These are phyloP conservation scores for Scophthalmus maximus DNA, from an alignment of 2,113 vertebrate species.

Conservation along the genomic window DNA sequence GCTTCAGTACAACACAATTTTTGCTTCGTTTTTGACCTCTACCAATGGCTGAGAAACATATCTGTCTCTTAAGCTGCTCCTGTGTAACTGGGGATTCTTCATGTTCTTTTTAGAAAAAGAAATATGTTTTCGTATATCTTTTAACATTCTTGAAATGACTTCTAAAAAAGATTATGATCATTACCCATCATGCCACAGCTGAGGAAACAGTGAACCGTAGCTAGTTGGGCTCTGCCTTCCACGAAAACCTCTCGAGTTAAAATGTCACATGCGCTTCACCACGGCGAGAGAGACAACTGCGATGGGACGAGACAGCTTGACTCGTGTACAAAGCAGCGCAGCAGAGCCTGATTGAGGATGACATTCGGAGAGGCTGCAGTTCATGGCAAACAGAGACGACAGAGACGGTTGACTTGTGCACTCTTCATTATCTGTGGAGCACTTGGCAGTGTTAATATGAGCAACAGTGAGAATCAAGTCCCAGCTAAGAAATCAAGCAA, in stretches of 20 bases:
- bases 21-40: no score
- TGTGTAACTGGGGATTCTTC: no score
- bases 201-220: constrained; percentile 35
- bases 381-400: constrained; percentile 50
- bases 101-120: not conserved
- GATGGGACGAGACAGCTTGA: constrained; percentile 63
- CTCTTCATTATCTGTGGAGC: constrained; percentile 48
- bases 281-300: constrained; percentile 38
- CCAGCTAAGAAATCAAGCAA: not conserved
- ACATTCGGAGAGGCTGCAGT: constrained; percentile 60
- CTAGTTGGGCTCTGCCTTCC: constrained; percentile 24
- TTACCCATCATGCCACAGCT: not conserved
- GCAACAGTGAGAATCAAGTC: constrained; percentile 19
- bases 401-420: constrained; percentile 52
- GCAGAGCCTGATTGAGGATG: constrained; percentile 64
- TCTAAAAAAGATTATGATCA: constrained; percentile 20
- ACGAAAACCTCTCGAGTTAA: constrained; percentile 53
- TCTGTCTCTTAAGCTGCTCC: not conserved
- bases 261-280: constrained; percentile 61
- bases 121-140: not conserved
- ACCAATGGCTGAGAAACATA: not conserved
- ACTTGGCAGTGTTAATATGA: not conserved
- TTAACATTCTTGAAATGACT: constrained; percentile 2
- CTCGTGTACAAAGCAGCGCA: constrained; percentile 58
- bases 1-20: no score